phyloP scores from a whole-genome alignment of 2,797 vertebrate genomes.

The Pipistrellus kuhlii region DNA sequence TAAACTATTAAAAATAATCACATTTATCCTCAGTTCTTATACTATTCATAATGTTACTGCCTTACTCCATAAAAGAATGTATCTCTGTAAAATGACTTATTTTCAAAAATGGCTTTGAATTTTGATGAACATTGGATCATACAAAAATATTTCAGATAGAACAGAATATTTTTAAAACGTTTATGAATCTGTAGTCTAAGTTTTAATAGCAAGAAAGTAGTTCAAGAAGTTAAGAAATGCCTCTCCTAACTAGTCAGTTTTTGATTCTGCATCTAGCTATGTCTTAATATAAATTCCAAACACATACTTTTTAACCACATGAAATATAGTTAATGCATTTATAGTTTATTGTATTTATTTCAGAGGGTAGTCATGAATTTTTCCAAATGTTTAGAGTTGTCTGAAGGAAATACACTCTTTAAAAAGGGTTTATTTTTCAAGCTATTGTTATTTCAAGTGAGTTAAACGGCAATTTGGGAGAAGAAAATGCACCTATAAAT shows the following conservation, averaged over 20 bases:
- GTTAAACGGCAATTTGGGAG: conserved; percentile 82
- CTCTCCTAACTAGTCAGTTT: neutral
- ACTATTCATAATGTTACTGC: neutral
- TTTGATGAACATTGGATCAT: neutral
- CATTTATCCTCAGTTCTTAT: neutral
- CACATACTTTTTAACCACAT: conserved; percentile 55
- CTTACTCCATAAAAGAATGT: neutral
- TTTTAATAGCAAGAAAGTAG: neutral
- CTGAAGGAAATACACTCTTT: conserved; percentile 82
- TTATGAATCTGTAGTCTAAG: neutral
- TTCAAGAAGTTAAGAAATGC: neutral
- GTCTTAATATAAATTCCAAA: conserved; percentile 37
- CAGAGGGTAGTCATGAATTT: conserved; percentile 83
- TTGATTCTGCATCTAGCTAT: neutral
- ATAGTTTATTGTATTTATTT: conserved; percentile 85
- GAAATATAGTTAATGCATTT: conserved; percentile 82
- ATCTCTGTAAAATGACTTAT: neutral
- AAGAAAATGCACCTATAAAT: conserved; percentile 81
- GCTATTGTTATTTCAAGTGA: conserved; percentile 83
- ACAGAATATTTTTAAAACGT: neutral
- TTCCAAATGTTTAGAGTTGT: conserved; percentile 83
- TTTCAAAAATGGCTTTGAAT: neutral
- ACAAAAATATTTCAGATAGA: neutral
- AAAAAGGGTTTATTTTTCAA: conserved; percentile 84
- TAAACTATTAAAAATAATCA: neutral